Evolutionary conservation across 2,113 vertebrate species (phyloP), one percentile per base, ranked within the genome.

Genomic region (Labrus mixtus): DNA sequence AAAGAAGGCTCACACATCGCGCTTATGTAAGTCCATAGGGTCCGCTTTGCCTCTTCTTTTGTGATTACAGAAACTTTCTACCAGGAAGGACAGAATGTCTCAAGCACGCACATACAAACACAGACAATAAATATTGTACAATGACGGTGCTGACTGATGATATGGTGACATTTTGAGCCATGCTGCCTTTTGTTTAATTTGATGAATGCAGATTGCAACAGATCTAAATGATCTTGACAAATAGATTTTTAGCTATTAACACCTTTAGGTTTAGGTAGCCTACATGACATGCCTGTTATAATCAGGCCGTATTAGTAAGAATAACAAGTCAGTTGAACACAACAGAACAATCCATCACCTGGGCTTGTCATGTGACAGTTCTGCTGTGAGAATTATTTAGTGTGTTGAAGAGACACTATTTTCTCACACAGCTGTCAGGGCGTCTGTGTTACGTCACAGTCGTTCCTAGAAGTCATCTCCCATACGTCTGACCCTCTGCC

Each of bases 11-110:
- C 39, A 15, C 50, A 8, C 43, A 59, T 79, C 72, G 74, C 57
- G 70, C 19, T 83, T 85, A 83, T 37, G 66, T 72, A 77, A 85
- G 67, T 33, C 23, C 39, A 43, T 16, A 36, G 6, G 51, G 1
- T 39, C 60, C 9, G 17, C 0, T 19, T 0, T 57, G 37, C 36
- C 45, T 36, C 57, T 29, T 61, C 53, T 68, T 74, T 80, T 36
- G 15, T 9, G 2, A 55, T 12, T 54, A 37, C 41, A 56, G 45
- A 10, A 36, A 58, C 22, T 53, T 63, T 10, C 2, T 64, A 11
- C 22, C 2, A 51, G 39, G 37, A 82, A 85, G 46, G 77, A 78
- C 78, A 74, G 0, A 78, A 67, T n/a, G 51, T 64, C 76, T 71
- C 7, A 0, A 23, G 1, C 56, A 15, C 36, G 68, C 36, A 68